phyloP scores from a whole-genome alignment of 2,797 vertebrate genomes.

The Gobionotothen gibberifrons region DNA sequence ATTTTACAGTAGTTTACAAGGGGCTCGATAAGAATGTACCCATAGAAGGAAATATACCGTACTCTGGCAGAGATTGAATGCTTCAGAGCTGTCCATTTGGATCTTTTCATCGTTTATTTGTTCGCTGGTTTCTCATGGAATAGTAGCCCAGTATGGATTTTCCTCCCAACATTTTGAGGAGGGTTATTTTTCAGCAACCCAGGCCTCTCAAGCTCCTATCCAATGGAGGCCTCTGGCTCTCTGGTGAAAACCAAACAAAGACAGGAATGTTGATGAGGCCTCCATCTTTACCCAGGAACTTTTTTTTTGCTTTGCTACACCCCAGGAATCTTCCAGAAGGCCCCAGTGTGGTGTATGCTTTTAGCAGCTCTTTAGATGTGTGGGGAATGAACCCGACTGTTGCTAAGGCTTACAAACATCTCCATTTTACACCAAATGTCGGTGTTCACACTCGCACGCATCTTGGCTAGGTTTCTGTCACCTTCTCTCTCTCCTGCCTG shows the following conservation, averaged over 20 bases:
- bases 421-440: constrained; percentile 66
- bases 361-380: constrained; percentile 78
- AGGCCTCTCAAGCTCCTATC: constrained; percentile 68
- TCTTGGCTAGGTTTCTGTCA: constrained; percentile 49
- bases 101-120: constrained; percentile 30
- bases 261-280: constrained; percentile 84
- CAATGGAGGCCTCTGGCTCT: constrained; percentile 76
- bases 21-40: constrained; percentile 29
- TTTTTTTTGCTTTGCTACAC: constrained; percentile 72
- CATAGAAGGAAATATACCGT: constrained; percentile 15
- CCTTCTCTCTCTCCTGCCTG: constrained; percentile 29
- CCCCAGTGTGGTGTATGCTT: constrained; percentile 75
- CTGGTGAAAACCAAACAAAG: constrained; percentile 82
- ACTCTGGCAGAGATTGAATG: constrained; percentile 40
- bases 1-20: constrained; percentile 45
- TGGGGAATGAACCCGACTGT: constrained; percentile 67
- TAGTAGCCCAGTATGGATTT: constrained; percentile 71
- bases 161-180: constrained; percentile 63
- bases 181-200: constrained; percentile 69
- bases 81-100: constrained; percentile 36
- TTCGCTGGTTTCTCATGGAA: constrained; percentile 49
- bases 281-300: constrained; percentile 78
- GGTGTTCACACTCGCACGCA: constrained; percentile 60
- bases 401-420: constrained; percentile 71
- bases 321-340: constrained; percentile 79